Conservation (phyloP, 2,113 vertebrate genomes). For the Setophaga kirtlandii region DNA sequence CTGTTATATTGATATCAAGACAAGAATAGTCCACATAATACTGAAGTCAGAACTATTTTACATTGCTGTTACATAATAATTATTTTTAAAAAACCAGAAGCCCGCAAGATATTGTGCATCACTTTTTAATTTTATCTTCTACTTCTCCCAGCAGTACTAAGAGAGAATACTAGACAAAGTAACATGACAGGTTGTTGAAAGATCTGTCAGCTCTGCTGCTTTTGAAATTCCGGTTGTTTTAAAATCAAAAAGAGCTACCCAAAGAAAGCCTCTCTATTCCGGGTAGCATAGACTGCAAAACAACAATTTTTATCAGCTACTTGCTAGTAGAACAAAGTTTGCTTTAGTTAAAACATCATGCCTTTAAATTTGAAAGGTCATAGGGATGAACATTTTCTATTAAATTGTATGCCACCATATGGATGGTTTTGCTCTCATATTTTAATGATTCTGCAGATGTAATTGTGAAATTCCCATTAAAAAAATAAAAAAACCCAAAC, state of each 20-base stretch:
- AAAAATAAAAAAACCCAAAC: neutral
- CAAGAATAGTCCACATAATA: neutral
- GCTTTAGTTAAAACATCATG: neutral
- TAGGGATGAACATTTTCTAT: neutral
- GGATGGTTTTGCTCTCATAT: neutral
- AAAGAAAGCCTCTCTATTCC: neutral
- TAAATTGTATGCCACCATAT: neutral
- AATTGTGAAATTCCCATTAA: neutral
- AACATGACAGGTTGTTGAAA: neutral
- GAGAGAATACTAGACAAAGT: neutral
- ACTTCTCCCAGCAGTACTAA: neutral
- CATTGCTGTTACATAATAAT: neutral
- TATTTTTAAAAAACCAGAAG: neutral
- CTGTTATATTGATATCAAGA: neutral
- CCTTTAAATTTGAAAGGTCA: neutral
- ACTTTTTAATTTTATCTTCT: constrained; percentile 4
- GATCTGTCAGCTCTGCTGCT: neutral
- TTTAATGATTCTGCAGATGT: neutral
- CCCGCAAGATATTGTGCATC: neutral
- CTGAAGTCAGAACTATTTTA: neutral
- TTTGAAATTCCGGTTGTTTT: neutral
- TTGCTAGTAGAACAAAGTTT: neutral
- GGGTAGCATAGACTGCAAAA: neutral
- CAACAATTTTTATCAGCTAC: neutral
- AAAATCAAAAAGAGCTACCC: neutral